Percentiles rank a stretch among this genome's conserved stretches.
Conservation (phyloP, 2,888 invertebrate species). For the Ichneumoninae sp. region DNA sequence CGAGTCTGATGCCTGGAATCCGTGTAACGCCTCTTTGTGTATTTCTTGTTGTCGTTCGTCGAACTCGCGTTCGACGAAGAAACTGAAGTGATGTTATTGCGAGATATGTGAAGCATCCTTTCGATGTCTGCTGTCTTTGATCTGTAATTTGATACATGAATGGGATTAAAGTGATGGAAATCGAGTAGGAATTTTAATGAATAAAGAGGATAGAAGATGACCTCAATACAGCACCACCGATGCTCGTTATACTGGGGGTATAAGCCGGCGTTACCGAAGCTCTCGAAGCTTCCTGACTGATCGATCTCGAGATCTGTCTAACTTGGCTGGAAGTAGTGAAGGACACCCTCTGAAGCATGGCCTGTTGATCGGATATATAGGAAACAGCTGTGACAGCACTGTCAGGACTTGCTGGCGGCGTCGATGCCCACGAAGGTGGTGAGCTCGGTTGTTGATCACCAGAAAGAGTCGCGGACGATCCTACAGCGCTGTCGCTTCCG, state of each 20-base stretch:
- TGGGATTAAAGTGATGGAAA: too few species aligned
- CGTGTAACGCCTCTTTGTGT: constrained; percentile 87
- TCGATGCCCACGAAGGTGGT: constrained; percentile 87
- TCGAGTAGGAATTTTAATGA: not conserved
- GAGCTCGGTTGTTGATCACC: constrained; percentile 86
- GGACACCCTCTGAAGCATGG: constrained; percentile 87
- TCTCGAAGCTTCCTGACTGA: constrained; percentile 77
- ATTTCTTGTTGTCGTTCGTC: constrained; percentile 86
- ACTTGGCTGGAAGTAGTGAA: constrained; percentile 88
- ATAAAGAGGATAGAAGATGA: constrained; percentile 58
- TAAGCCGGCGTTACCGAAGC: constrained; percentile 75
- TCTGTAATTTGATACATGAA: constrained; percentile 68
- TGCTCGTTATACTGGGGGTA: constrained; percentile 88
- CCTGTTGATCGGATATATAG: constrained; percentile 86
- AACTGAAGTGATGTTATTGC: constrained; percentile 83
- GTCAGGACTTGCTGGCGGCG: constrained; percentile 87
- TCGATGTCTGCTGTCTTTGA: constrained; percentile 90
- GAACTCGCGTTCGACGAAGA: constrained; percentile 74
- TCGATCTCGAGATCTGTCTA: constrained; percentile 83
- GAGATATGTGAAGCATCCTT: constrained; percentile 85
- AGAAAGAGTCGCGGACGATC: constrained; percentile 86
- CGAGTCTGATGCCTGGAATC: constrained; percentile 87
- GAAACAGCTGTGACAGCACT: constrained; percentile 86
- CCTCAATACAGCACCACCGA: constrained; percentile 88
- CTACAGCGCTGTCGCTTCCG: constrained; percentile 88